Evolutionary conservation across 1,140 invertebrate species (phyloP), one percentile per base, ranked within the genome.

Genomic region (Elysia chlorotica): DNA sequence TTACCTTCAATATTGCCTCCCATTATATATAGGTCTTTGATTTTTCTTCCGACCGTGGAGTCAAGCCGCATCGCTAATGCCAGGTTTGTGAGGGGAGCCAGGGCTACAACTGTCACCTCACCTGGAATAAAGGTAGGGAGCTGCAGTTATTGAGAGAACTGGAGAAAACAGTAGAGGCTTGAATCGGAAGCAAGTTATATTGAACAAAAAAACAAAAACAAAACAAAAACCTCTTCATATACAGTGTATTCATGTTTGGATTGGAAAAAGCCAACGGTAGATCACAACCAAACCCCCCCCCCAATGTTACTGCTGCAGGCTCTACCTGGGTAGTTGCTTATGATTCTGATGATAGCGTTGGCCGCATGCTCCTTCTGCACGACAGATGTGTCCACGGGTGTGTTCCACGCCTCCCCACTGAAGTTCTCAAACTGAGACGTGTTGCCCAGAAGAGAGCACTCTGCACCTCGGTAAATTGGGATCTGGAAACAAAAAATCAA

Each of bases 71-170:
- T 89, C 3, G 93, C 90, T 65, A 94, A 79, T 10, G 93, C 93
- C 56, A 94, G 83, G 81, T 95, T 95, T 1, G 93, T 95, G 31
- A 95, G 83, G 0, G 94, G 93, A 0, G 90, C 94, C 31, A 94
- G 78, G 74, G 90, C 90, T 48, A 94, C 87, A 6, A 95, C 65
- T 1, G 79, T 82, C 30, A 85, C 41, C 35, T 85, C 79, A 41
- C 80, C 83, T 85, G 71, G 23, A 72, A 70, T 54, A n/a, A n/a
- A 21, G 33, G 23, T 14, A 6, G n/a, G 35, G 6, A 30, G 35
- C 28, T 6, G n/a, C 31, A 10, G 33, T 14, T 59, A 19, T 6
- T 59, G 19, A 59, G 28, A 19, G 19, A 28, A 19, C 28, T 59
- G 19, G 10, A 59, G 28, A 59, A 19, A 10, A n/a, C 19, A 59